These are phyloP conservation scores for Tetragonisca angustula DNA, from an alignment of 2,888 invertebrate genomes.

Conservation along the genomic window DNA sequence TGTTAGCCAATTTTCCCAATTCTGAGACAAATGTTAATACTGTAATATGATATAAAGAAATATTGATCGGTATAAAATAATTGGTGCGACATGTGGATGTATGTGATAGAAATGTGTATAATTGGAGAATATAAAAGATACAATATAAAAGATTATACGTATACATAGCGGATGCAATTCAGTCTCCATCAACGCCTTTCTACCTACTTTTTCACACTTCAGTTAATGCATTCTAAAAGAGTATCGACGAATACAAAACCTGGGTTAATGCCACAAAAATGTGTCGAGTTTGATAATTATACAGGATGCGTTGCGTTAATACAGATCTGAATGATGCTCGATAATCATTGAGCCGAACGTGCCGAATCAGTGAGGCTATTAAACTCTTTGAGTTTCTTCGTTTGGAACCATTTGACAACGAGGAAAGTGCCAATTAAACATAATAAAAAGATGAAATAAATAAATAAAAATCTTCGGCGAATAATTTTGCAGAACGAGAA, in stretches of 20 bases:
- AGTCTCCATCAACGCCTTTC: neutral
- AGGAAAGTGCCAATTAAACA: neutral
- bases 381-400: slow-evolving; percentile 10
- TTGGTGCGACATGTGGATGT: neutral
- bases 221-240: neutral
- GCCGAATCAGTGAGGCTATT: too few species aligned
- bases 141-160: too few species aligned
- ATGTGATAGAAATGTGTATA: neutral
- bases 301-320: neutral
- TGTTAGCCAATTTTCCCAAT: too few species aligned
- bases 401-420: slow-evolving; percentile 19
- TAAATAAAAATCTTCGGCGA: too few species aligned
- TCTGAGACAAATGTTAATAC: too few species aligned
- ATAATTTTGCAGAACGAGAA: fast-evolving
- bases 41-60: too few species aligned
- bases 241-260: neutral
- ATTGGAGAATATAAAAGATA: neutral
- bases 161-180: neutral
- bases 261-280: neutral
- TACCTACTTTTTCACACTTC: neutral
- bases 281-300: neutral
- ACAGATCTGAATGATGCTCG: neutral
- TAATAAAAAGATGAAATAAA: neutral
- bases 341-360: slow-evolving; percentile 2
- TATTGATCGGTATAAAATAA: neutral